Evolutionary conservation across 2,888 invertebrate genomes (phyloP).

Genomic region (Dasypolia templi): DNA sequence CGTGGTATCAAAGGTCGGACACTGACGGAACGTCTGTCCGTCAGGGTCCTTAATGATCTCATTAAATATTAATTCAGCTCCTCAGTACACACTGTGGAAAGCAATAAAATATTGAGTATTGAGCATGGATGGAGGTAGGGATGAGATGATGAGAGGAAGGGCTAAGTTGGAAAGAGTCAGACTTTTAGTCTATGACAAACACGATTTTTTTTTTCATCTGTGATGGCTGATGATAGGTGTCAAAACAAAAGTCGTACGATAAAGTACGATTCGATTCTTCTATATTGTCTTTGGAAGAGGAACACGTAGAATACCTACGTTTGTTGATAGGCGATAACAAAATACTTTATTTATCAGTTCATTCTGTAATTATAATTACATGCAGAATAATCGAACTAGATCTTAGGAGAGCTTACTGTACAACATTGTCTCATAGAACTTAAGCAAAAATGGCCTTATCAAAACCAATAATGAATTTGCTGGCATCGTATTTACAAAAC

Average conservation of each 20-base stretch:
- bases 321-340: slow-evolving; percentile 62
- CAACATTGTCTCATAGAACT: slow-evolving; percentile 25
- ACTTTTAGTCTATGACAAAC: background rate
- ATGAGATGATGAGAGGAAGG: background rate
- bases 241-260: slow-evolving; percentile 23
- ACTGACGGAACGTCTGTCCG: no score
- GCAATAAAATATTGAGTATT: background rate
- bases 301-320: no score
- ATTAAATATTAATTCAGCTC: background rate
- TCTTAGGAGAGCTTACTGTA: slow-evolving; percentile 47
- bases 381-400: slow-evolving; percentile 49
- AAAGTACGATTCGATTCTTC: no score
- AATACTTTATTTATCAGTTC: slow-evolving; percentile 53
- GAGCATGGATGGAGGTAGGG: background rate
- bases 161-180: background rate
- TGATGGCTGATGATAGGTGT: slow-evolving; percentile 9
- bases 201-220: slow-evolving; percentile 1
- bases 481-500: slow-evolving; percentile 94
- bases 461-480: slow-evolving; percentile 92
- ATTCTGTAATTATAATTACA: slow-evolving; percentile 54
- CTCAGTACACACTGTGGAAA: background rate
- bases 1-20: no score
- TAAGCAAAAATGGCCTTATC: slow-evolving; percentile 91
- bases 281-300: slow-evolving; percentile 24
- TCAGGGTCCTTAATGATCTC: background rate